Conservation (phyloP, 2,113 vertebrate genomes). For the Trematomus loennbergii region DNA sequence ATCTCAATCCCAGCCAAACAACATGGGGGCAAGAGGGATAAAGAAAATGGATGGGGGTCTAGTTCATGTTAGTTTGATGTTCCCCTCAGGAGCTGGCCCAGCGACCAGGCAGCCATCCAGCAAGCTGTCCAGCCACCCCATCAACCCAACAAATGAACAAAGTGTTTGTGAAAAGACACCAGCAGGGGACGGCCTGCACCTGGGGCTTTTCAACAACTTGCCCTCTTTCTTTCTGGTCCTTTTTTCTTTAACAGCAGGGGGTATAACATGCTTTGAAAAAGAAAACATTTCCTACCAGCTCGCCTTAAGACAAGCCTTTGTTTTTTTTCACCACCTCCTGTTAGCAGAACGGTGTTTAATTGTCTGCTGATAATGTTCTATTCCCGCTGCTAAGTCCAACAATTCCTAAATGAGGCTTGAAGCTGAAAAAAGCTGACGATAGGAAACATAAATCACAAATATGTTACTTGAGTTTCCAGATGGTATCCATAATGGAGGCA, state of each 20-base stretch:
- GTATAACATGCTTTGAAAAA: conserved; percentile 65
- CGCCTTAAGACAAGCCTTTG: conserved; percentile 55
- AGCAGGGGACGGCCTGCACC: conserved; percentile 73
- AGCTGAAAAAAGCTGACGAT: conserved; percentile 21
- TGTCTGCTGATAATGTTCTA: conserved; percentile 66
- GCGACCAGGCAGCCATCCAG: conserved; percentile 69
- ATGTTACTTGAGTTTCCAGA: conserved; percentile 58
- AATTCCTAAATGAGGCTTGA: conserved; percentile 2
- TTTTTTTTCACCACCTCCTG: conserved; percentile 56
- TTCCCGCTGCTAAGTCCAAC: conserved; percentile 48
- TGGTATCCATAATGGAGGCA: conserved; percentile 49
- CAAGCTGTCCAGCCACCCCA: conserved; percentile 62
- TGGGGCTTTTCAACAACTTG: conserved; percentile 72
- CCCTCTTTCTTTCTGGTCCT: conserved; percentile 48
- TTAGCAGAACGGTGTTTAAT: conserved; percentile 62
- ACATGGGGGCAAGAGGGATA: conserved; percentile 10
- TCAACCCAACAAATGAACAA: conserved; percentile 78
- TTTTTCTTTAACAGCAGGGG: conserved; percentile 59
- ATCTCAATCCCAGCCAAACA: neutral
- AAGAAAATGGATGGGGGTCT: conserved; percentile 9
- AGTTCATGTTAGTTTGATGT: conserved; percentile 41
- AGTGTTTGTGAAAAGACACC: conserved; percentile 72
- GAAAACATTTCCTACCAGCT: conserved; percentile 73
- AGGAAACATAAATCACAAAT: conserved; percentile 51
- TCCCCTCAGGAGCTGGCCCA: conserved; percentile 68